Base-by-base conservation (phyloP, 2,113 vertebrate genomes). In the Sinosuthora webbiana region DNA sequence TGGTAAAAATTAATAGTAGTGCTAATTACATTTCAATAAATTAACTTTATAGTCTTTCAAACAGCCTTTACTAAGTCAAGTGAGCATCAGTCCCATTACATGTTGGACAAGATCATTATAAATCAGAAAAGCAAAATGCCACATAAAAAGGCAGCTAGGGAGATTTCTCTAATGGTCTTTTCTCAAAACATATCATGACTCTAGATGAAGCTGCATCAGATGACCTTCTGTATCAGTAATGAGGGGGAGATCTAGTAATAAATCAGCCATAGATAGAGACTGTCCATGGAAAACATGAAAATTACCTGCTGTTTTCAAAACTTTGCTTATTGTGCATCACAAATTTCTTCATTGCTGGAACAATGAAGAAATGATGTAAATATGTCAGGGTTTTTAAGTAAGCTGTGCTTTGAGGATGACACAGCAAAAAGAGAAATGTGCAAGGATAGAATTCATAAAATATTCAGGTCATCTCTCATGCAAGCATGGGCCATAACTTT, bases 11-110 rank as follows among this genome's bases (percentile, higher is more conserved):
- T 96, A 97, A 97, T 97, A 93, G 37, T 80, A 69, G 22, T 88
- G 78, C 35, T 96, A 97, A 97, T 98, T 97, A 95, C 93, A 87
- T 94, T 63, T 95, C 68, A 95, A 94, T 97, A 97, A 97, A 97
- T 97, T 96, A 92, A 93, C 31, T 96, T 98, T 95, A 96, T 90
- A 92, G 89, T 44, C 79, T 97, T 95, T 91, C 89, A 94, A 97
- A 95, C 79, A 91, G 69, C 49, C 93, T 96, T 95, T 95, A 94
- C 90, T 92, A 94, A 96, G 92, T 35, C 37, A 95, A 85, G 89
- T 20, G 60, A 95, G 31, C 78, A 92, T 91, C 52, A 63, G 52
- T 83, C 59, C 64, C 68, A 63, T 71, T 95, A 47, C 64, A 53
- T 70, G 35, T 96, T 78, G 73, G 39, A 90, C 67, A 68, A 59